Base-by-base conservation (phyloP, 2,113 vertebrate genomes). In the Nestor notabilis region DNA sequence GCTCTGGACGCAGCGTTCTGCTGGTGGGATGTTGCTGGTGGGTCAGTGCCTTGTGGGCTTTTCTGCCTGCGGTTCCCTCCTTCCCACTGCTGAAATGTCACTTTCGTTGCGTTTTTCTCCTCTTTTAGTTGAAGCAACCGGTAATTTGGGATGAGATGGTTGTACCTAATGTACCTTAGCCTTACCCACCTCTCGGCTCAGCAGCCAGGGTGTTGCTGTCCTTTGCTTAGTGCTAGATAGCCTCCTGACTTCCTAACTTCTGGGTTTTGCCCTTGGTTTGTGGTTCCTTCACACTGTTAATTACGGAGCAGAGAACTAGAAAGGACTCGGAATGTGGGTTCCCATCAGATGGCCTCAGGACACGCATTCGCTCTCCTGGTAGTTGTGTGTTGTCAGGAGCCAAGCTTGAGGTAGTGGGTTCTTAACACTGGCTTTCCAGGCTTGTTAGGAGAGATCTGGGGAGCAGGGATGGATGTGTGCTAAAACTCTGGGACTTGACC, bases 281-380 rank as follows among this genome's bases (percentile, higher is more conserved):
- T 76, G 94, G 93, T 95, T 97, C 78, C 56, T 70, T 77, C 60
- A 19, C 49, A 6, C 66, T 8, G 58, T 63, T 96, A 95, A 95
- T 96, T 95, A 70, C 16, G 52, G 1, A 37, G 68, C 83, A 55
- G 85, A 12, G 66, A 80, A 21, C 16, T 31, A 44, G 77, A 23
- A 82, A 49, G 60, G 18, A 0, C 44, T 85, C 72, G 75, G 78
- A 61, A 47, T 91, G 96, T 80, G 95, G 95, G 6, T 95, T 93
- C 74, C 87, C 90, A 83, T 94, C 11, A 3, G 7, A 66, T 94
- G 92, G 95, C 95, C 93, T 53, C 53, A 0, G 95, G 96, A 91
- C 90, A 94, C 14, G 0, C 14, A 46, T 96, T 97, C 33, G 0
- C 71, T 77, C 53, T 82, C 19, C 31, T 28, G 60, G 52, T 15